These are phyloP conservation scores for Trogon melanurus DNA, from an alignment of 2,113 vertebrate genomes.

Conservation along the genomic window DNA sequence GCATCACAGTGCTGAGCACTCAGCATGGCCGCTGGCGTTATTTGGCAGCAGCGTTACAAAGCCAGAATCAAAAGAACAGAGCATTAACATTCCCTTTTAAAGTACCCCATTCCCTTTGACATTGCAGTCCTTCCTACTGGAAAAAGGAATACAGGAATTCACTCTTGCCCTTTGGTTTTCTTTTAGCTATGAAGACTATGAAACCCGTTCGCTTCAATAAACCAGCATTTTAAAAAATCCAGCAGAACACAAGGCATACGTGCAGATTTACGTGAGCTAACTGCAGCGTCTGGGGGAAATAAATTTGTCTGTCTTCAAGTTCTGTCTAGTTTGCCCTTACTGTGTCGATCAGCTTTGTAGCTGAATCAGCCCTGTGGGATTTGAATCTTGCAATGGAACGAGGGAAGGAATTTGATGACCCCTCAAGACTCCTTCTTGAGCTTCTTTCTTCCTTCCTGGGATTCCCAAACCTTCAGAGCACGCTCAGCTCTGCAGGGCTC, in stretches of 20 bases:
- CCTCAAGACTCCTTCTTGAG: not conserved
- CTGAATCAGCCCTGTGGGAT: not conserved
- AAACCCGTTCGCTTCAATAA: not conserved
- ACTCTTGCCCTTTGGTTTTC: not conserved
- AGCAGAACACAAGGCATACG: not conserved
- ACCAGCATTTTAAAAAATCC: not conserved
- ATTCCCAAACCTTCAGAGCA: not conserved
- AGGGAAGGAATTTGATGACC: not conserved
- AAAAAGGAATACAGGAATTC: not conserved
- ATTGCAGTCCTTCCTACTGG: not conserved
- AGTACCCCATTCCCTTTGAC: not conserved
- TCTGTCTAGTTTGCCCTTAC: not conserved
- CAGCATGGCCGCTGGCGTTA: not conserved
- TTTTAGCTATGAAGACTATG: not conserved
- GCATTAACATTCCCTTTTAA: not conserved
- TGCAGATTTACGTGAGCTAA: not conserved
- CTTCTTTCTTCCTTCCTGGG: not conserved
- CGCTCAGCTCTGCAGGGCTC: not conserved
- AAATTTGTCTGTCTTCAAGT: not conserved
- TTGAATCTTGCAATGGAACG: not conserved
- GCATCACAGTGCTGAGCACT: not conserved
- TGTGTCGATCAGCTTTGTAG: not conserved
- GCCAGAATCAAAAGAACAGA: not conserved
- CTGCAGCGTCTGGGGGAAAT: not conserved
- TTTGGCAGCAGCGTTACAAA: not conserved